Evolutionary conservation across 2,797 vertebrate species (phyloP), one percentile per base, ranked within the genome.

Genomic region (Semotilus atromaculatus): DNA sequence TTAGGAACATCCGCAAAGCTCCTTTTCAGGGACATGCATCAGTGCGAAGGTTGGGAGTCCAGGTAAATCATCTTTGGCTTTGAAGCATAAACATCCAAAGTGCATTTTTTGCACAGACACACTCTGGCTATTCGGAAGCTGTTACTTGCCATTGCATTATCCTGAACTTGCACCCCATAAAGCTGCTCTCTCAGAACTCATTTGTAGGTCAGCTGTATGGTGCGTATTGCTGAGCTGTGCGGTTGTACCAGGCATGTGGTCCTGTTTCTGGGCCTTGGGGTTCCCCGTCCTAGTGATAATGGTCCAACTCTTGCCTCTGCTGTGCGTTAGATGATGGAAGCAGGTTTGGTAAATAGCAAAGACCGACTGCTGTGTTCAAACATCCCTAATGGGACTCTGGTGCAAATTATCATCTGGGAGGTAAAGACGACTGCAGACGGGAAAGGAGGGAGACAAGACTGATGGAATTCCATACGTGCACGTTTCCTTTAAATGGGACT

Each of bases 351-450:
- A 88, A 90, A 90, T 83, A 83, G 84, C 83, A 79, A 80, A 60
- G 86, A 77, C 58, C 53, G 67, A 82, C 82, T 85, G 86, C 85
- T 72, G 86, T 71, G 81, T 55, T 87, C 82, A 88, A 88, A 87
- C 85, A 83, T 68, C 83, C 60, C 82, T 87, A 88, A 90, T 90
- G 82, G 89, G 90, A 90, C 88, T 88, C 81, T 89, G 84, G 82
- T 86, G 85, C 83, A 91, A 87, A 90, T 89, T 29, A 89, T 86
- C 83, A 82, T 73, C 66, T 75, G 78, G 70, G 75, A 80, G 38
- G 77, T 74, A 74, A 64, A 82, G 67, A 58, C 26, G 31, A 68
- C 13, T 34, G 81, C 60, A 75, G 77, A 66, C 21, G 23, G 18
- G 34, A 77, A 77, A 16, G 45, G 51, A 58, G 73, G 45, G 85